A percentile compares a stretch with the other conserved stretches of the same genome.
Evolutionary conservation across 2,113 vertebrate genomes (phyloP).

Genomic region (Conger conger): DNA sequence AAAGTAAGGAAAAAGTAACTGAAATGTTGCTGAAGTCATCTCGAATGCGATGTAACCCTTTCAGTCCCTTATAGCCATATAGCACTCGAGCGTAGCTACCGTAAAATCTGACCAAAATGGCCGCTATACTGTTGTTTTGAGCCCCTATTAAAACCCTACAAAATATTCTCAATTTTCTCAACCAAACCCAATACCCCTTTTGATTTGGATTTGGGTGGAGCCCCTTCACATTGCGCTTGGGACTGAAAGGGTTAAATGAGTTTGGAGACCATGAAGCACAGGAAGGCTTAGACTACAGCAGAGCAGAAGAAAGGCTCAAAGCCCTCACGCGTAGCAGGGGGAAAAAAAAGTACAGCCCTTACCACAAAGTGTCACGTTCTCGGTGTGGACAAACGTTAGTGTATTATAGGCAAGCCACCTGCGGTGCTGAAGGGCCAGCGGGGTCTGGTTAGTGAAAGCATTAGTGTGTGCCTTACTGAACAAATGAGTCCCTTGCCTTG

Average conservation of each 20-base stretch:
- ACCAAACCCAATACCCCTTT: too few species aligned
- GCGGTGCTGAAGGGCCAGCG: constrained; percentile 28
- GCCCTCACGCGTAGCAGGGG: not conserved
- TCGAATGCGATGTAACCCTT: not conserved
- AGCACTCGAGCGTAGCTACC: too few species aligned
- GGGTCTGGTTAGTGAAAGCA: constrained; percentile 54
- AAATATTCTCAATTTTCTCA: too few species aligned
- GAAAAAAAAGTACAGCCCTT: not conserved
- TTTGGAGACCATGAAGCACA: not conserved
- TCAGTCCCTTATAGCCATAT: too few species aligned
- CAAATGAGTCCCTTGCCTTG: constrained; percentile 85
- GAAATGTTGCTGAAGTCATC: not conserved
- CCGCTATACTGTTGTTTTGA: too few species aligned
- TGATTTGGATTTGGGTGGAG: too few species aligned
- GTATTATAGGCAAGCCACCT: constrained; percentile 42
- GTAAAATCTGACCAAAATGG: too few species aligned
- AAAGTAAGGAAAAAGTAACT: too few species aligned
- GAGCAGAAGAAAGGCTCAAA: not conserved
- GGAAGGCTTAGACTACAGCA: not conserved
- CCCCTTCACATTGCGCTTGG: too few species aligned
- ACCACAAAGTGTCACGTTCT: not conserved
- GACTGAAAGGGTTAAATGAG: too few species aligned
- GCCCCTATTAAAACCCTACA: too few species aligned
- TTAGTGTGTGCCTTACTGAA: constrained; percentile 83
- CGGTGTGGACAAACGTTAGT: constrained; percentile 43